Base-by-base conservation (phyloP, 2,113 vertebrate genomes). In the Alaudala cheleensis region DNA sequence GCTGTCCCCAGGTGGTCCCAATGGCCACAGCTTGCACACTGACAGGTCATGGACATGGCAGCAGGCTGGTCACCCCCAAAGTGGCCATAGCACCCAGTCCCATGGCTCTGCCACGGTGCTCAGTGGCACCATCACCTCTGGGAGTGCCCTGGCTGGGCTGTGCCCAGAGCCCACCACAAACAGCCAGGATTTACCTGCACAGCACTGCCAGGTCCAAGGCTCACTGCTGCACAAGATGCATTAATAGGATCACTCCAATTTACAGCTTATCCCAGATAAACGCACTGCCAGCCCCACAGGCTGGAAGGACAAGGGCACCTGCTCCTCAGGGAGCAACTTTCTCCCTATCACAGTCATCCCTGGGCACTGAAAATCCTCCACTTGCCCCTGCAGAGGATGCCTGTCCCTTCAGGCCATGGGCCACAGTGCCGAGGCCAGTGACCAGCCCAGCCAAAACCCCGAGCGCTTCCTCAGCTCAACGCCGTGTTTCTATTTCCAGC, bases 11-110 rank as follows among this genome's bases (percentile, higher is more conserved):
- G 11, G 37, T 1, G 1, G 42, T 14, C 28, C 34, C 42, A 7
- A 1, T 1, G 20, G 9, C 61, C 28, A 3, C 65, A 53, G 78
- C 47, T 6, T 0, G 26, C 23, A 61, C 33, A 0, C 21, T 7
- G 5, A 11, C 0, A 2, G 57, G 33, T 4, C 2, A 69, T 0
- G 1, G 60, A 71, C 4, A 51, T 5, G 2, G 37, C 56, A 42
- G 61, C 2, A 70, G 31, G 42, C 39, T 11, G 2, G 54, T 29
- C 8, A 11, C 51, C 13, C 77, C 31, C 5, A 0, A 25, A 54
- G 40, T 5, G 2, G 51, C 39, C 26, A 1, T 0, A 3, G 26
- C n/a, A 61, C 45, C 53, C 0, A 0, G 33, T 26, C 7, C 39
- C 7, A 2, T 0, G 14, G 50, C 53, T 25, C 58, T 57, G 85